phyloP scores from a whole-genome alignment of 2,888 invertebrate species.

The Mythimna vitellina region DNA sequence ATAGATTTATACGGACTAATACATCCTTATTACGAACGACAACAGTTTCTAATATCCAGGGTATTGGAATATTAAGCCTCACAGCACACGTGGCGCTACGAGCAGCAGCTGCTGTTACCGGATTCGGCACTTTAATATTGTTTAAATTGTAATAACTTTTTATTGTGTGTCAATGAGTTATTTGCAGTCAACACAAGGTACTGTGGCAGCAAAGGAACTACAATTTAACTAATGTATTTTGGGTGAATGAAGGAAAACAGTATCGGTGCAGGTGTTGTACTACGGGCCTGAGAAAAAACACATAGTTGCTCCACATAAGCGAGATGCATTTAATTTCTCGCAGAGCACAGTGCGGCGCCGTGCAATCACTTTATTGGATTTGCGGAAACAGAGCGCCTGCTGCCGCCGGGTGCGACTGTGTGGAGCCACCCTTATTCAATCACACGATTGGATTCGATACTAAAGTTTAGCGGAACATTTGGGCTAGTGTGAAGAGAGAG shows the following conservation, averaged over 20 bases:
- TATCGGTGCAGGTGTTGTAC: neutral
- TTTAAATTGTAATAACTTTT: neutral
- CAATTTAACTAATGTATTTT: neutral
- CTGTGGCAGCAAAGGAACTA: neutral
- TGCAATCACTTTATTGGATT: conserved; percentile 43
- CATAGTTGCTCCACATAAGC: neutral
- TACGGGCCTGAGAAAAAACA: neutral
- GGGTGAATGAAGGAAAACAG: neutral
- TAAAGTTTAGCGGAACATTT: neutral
- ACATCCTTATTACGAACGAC: neutral
- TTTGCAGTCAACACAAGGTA: neutral
- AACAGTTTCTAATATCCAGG: too few relatives aligned
- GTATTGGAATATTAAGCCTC: neutral
- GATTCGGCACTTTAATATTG: neutral
- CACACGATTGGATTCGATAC: conserved; percentile 24
- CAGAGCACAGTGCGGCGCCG: neutral
- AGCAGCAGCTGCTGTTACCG: neutral
- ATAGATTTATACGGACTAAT: too few relatives aligned
- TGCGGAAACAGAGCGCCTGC: conserved; percentile 8
- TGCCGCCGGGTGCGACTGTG: neutral
- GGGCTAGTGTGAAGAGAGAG: neutral
- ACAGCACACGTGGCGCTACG: neutral
- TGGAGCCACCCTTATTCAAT: conserved; percentile 8
- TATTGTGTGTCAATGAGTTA: neutral
- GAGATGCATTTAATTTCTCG: conserved; percentile 29